phyloP scores from a whole-genome alignment of 1,140 invertebrate species.

The Drosophila asahinai region DNA sequence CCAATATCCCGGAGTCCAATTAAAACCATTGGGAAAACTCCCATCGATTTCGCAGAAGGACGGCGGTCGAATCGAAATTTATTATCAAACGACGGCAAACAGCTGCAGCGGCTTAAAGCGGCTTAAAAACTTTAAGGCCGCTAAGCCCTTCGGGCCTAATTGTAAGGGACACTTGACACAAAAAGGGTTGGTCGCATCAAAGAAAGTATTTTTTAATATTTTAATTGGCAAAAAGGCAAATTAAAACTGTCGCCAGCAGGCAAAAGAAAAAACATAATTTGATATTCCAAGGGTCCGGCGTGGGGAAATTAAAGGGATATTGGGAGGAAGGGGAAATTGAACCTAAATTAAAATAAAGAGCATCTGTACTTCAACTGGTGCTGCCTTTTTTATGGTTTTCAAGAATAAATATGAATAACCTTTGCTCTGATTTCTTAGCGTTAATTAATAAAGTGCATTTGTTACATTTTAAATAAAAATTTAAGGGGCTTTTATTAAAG shows the following conservation, averaged over 20 bases:
- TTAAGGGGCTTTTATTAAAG: too few species aligned
- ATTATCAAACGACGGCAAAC: constrained; percentile 56
- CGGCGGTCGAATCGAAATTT: constrained; percentile 52
- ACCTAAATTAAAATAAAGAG: neutral
- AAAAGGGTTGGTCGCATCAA: constrained; percentile 44
- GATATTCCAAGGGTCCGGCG: constrained; percentile 3
- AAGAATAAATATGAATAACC: neutral
- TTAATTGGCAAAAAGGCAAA: constrained; percentile 58
- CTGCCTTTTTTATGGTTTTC: neutral
- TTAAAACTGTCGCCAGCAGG: constrained; percentile 29
- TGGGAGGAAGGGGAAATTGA: constrained; percentile 10
- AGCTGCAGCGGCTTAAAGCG: constrained; percentile 66
- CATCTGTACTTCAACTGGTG: neutral
- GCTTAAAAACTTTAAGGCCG: constrained; percentile 61
- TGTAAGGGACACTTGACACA: constrained; percentile 53
- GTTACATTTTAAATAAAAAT: neutral
- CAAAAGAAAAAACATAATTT: constrained; percentile 17
- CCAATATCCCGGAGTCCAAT: constrained; percentile 42
- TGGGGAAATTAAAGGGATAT: constrained; percentile 14
- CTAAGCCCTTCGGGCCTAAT: constrained; percentile 64
- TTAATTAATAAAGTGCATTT: neutral
- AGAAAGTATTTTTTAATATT: constrained; percentile 52
- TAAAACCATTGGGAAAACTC: constrained; percentile 35
- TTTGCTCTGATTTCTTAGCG: neutral
- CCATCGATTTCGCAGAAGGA: constrained; percentile 42